Conservation (phyloP, 2,888 invertebrate genomes). For the Alloplasta piceator region DNA sequence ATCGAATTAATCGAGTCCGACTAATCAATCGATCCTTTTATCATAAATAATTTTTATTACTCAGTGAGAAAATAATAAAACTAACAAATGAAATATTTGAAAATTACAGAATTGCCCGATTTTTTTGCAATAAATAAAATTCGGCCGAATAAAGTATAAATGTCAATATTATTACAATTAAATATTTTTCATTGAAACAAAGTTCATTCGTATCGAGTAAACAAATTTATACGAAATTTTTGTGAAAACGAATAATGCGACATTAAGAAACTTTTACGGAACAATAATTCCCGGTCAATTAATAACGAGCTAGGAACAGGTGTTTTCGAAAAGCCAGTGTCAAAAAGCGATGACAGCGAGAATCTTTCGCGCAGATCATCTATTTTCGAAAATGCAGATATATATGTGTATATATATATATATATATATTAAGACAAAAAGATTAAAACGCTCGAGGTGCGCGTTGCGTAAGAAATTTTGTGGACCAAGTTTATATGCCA, state of each 20-base stretch:
- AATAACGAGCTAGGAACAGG: conserved; percentile 53
- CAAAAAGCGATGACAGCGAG: conserved; percentile 35
- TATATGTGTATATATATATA: neutral
- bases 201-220: neutral
- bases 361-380: conserved; percentile 23
- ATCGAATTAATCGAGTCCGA: neutral
- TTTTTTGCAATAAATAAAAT: neutral
- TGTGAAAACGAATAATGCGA: too few relatives aligned
- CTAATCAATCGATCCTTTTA: too few relatives aligned
- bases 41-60: too few relatives aligned
- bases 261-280: neutral
- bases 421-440: conserved; percentile 19
- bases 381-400: conserved; percentile 33
- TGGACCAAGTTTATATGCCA: conserved; percentile 47
- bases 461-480: conserved; percentile 60
- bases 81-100: neutral
- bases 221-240: neutral
- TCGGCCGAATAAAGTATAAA: neutral
- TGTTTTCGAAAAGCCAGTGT: conserved; percentile 21
- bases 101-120: neutral
- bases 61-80: too few relatives aligned
- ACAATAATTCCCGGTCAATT: conserved; percentile 53
- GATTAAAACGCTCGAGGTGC: neutral
- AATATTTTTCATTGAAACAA: neutral
- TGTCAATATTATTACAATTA: neutral